Evolutionary conservation across 1,140 invertebrate genomes (phyloP).

Genomic region (Rhyacophila brunnea): DNA sequence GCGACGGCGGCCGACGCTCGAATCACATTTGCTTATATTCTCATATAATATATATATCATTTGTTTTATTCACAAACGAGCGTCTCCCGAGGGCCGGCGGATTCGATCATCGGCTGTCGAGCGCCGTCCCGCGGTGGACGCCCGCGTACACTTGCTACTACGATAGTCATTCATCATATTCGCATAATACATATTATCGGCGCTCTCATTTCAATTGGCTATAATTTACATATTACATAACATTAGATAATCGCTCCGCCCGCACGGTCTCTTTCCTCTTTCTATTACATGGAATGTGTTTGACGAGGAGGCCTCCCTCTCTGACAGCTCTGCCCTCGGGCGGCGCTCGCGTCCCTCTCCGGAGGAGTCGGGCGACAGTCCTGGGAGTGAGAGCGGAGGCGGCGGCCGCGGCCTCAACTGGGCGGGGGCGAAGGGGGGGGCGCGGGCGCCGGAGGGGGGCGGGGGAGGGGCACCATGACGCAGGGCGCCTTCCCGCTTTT

Average conservation of each 20-base stretch:
- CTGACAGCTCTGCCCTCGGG: neutral
- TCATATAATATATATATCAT: neutral
- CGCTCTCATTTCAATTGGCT: conserved; percentile 19
- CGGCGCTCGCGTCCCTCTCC: neutral
- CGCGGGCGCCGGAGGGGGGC: conserved; percentile 43
- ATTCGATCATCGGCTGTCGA: no score
- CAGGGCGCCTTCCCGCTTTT: conserved; percentile 35
- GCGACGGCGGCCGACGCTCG: conserved; percentile 10
- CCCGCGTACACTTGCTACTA: no score
- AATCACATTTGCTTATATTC: conserved; percentile 28
- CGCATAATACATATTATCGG: conserved; percentile 12
- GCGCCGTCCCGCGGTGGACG: no score
- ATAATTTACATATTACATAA: conserved; percentile 18
- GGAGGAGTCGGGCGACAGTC: neutral
- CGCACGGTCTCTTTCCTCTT: conserved; percentile 10
- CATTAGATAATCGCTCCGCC: neutral
- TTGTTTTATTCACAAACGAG: no score
- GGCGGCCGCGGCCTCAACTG: conserved; percentile 21
- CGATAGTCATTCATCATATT: conserved; percentile 24
- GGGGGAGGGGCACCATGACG: conserved; percentile 50
- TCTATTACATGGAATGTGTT: conserved; percentile 30
- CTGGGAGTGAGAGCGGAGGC: conserved; percentile 30
- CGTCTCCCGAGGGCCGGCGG: no score
- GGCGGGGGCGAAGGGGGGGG: conserved; percentile 42
- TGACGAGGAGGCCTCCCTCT: neutral